Evolutionary conservation across 1,140 invertebrate species (phyloP), one percentile per base, ranked within the genome.

Genomic region (Cheumatopsyche charites): DNA sequence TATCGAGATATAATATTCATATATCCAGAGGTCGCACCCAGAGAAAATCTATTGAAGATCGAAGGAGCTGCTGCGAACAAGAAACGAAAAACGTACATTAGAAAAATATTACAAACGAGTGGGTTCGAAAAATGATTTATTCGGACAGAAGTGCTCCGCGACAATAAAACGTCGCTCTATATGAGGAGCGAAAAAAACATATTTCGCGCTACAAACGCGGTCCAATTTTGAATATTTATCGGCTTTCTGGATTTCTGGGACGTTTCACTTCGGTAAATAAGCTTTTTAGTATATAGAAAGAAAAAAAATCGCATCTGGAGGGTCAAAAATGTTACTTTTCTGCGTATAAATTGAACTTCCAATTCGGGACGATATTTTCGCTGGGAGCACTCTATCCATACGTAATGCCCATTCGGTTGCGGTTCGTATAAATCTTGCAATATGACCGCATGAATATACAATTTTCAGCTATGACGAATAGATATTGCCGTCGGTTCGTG

Each of bases 1-100:
- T 78, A 78, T 7, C 81, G 77, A 4, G 79, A 69, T 5, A 82
- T 6, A 3, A 82, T 58, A 55, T 36, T 15, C 15, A 68, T 47
- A 1, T 11, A 13, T 55, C 66, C 66, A 17, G 47, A 26, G 1
- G 13, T 41, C 12, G 55, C 2, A 55, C 23, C 23, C 0, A 58
- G 12, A 17, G 19, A 58, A 4, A 26, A n/a, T 19, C 23, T 58
- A 11, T 17, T 19, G 15, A 52, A 17, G 47, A 65, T 42, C 41
- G 62, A 12, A n/a, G 62, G 62, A 17, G 62, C 5, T 6, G 26
- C 58, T 62, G 23, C 26, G 23, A 62, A 21, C 11, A 26, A 62
- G 6, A 52, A 17, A 52, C 13, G 7, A 15, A 52, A 5, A 52
- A 36, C 3, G 9, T 36, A 36, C 29, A 36, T 36, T 36, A 36